Percentiles rank a stretch among this genome's conserved stretches.
Conservation (phyloP, 2,113 vertebrate genomes). For the Paramormyrops kingsleyae region DNA sequence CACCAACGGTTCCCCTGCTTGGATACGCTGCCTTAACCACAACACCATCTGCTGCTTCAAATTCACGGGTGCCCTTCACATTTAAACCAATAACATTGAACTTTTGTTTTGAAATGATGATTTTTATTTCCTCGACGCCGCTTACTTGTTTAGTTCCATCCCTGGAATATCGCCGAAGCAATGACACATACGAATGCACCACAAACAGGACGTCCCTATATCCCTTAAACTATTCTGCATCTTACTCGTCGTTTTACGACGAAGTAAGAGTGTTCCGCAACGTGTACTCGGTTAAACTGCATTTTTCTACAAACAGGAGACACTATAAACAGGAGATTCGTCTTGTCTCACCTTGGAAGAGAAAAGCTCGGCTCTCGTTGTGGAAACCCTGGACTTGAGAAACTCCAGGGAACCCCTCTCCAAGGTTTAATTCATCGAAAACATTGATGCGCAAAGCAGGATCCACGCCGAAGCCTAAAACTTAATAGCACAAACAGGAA, state of each 20-base stretch:
- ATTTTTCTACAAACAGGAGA: neutral
- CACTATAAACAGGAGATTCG: neutral
- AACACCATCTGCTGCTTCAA: neutral
- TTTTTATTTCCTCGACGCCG: neutral
- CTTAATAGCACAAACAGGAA: slow-evolving; percentile 38
- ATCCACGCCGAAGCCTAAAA: slow-evolving; percentile 70
- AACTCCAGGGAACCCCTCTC: slow-evolving; percentile 61
- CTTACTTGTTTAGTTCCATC: neutral
- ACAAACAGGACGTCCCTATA: neutral
- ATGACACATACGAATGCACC: neutral
- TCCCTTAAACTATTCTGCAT: neutral
- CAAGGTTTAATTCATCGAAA: slow-evolving; percentile 68
- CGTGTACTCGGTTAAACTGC: neutral
- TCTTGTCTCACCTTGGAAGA: slow-evolving; percentile 70
- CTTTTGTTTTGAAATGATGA: neutral
- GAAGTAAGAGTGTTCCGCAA: neutral
- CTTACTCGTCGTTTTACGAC: neutral
- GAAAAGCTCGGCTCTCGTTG: slow-evolving; percentile 77
- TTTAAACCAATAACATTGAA: neutral
- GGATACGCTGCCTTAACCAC: neutral
- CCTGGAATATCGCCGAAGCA: neutral
- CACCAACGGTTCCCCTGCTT: neutral
- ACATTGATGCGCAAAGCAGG: slow-evolving; percentile 72
- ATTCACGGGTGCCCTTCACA: neutral
- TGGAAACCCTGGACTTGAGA: slow-evolving; percentile 73